Conservation (phyloP, 2,113 vertebrate species). For the Bos javanicus region DNA sequence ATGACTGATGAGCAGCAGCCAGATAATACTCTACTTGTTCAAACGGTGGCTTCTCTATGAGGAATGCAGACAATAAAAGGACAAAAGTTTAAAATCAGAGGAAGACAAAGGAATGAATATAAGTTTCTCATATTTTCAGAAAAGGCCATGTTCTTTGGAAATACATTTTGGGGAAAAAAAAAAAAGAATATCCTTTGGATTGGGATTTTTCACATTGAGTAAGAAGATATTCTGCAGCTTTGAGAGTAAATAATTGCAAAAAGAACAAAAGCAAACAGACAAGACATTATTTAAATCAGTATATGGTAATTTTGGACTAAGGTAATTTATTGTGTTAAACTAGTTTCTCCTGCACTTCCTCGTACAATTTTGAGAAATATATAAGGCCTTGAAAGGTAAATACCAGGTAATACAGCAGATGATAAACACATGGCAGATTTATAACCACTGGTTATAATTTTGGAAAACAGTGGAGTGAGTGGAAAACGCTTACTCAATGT, state of each 20-base stretch:
- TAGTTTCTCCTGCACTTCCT: neutral
- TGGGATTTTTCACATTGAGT: neutral
- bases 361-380: neutral
- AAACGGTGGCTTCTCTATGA: neutral
- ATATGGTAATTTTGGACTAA: neutral
- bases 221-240: neutral
- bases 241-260: neutral
- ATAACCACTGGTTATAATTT: neutral
- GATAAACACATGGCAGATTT: neutral
- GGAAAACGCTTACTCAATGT: neutral
- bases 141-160: neutral
- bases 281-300: neutral
- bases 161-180: neutral
- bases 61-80: neutral
- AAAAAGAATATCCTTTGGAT: neutral
- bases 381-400: neutral
- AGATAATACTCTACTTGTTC: neutral
- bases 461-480: neutral
- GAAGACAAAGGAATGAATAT: neutral
- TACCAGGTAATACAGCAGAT: neutral
- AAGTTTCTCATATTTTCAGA: neutral
- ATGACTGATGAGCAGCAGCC: neutral
- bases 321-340: neutral
- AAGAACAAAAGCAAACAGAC: neutral
- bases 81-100: neutral